These are phyloP conservation scores for Solenodon paradoxus DNA, from an alignment of 2,113 vertebrate species.

Conservation along the genomic window DNA sequence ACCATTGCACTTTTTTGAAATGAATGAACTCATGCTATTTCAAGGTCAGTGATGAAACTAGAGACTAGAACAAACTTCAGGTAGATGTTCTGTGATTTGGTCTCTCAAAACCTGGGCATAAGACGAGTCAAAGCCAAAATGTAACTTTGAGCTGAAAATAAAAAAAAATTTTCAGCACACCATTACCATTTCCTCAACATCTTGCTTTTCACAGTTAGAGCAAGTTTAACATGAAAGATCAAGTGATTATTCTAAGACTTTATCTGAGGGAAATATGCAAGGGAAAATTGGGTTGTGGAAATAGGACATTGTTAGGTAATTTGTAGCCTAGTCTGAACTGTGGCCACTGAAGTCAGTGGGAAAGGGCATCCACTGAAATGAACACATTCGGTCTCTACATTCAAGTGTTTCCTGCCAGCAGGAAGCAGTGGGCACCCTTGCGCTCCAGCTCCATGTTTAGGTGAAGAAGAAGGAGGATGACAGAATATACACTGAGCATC, in stretches of 20 bases:
- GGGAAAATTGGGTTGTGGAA: not conserved
- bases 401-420: no score
- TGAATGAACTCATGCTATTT: not conserved
- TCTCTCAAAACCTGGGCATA: not conserved
- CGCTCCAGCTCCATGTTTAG: fast-evolving
- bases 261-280: not conserved
- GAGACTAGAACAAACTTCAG: not conserved
- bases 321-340: not conserved
- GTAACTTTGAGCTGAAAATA: not conserved
- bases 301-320: not conserved
- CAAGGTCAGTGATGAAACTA: not conserved
- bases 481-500: not conserved
- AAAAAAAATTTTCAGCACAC: not conserved
- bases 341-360: not conserved
- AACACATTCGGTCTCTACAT: not conserved
- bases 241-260: not conserved
- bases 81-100: not conserved
- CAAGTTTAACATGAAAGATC: not conserved
- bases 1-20: not conserved
- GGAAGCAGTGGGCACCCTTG: not conserved
- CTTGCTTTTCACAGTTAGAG: not conserved
- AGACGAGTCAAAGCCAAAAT: not conserved
- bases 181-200: not conserved
- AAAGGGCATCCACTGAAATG: not conserved
- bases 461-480: not conserved